Evolutionary conservation across 2,113 vertebrate species (phyloP), one percentile per base, ranked within the genome.

Genomic region (Cariama cristata): DNA sequence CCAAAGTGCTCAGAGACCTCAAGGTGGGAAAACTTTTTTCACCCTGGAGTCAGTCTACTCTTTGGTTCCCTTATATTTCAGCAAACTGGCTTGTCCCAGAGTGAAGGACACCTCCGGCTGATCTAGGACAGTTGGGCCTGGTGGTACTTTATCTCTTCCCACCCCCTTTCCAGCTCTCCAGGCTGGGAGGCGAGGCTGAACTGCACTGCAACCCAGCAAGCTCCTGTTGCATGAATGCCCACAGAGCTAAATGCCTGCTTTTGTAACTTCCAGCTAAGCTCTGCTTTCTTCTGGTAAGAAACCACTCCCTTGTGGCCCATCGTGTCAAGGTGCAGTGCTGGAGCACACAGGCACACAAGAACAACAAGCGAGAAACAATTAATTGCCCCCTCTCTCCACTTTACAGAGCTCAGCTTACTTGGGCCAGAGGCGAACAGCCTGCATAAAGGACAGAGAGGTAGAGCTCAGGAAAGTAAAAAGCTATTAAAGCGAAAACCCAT

Each of bases 401-500:
- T 86, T 32, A 60, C 71, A 76, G 45, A 73, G 67, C n/a, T 49
- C 73, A 64, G 50, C 71, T 40, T 60, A 73, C 75, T 23, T 14
- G 28, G 68, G 60, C 44, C 9, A 7, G 38, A 74, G 63, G 42
- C 55, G 4, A 49, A 45, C 32, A 66, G 42, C 22, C 87, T 55
- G 44, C 60, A 28, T 24, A 79, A 92, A 79, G n/a, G 81, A 87
- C 84, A 42, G 59, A 90, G 72, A 76, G n/a, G 62, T 33, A 94
- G 26, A 74, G 59, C 86, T 83, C 93, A 86, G 75, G 75, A 93
- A 93, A 94, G 52, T 60, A 88, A 88, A 92, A 92, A 79, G 86
- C 59, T 79, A 88, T 95, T 90, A 94, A 91, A 96, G 62, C 2
- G 8, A 97, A 97, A 96, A 79, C 91, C 86, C 90, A 95, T 52